Evolutionary conservation across 2,888 invertebrate genomes (phyloP).

Genomic region (Hyles lineata): DNA sequence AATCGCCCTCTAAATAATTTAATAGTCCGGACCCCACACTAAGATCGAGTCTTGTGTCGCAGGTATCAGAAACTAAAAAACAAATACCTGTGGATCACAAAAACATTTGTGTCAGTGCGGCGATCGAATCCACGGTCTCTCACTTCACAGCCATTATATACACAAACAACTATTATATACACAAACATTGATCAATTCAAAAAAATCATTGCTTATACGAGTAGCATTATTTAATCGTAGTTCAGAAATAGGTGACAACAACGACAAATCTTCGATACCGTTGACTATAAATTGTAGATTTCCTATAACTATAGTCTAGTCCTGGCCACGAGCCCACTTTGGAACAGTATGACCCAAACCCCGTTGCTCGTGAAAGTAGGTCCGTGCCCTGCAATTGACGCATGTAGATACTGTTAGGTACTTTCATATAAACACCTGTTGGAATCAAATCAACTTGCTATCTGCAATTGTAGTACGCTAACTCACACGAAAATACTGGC

Average conservation of each 20-base stretch:
- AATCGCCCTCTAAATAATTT: no score
- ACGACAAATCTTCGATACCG: no score
- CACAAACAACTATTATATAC: no score
- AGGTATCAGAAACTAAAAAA: background rate
- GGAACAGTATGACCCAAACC: constrained; percentile 23
- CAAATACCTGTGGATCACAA: background rate
- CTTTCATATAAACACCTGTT: constrained; percentile 12
- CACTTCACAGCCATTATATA: no score
- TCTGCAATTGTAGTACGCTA: no score
- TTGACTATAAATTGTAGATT: background rate
- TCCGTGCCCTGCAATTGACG: constrained; percentile 16
- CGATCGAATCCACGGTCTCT: no score
- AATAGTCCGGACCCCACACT: background rate
- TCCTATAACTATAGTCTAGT: background rate
- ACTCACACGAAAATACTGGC: no score
- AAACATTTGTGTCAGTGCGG: background rate
- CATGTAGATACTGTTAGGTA: constrained; percentile 13
- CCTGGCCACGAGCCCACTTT: background rate
- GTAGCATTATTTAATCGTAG: no score
- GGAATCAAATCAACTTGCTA: background rate
- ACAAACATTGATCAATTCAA: no score
- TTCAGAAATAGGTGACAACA: no score
- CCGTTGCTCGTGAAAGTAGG: constrained; percentile 16
- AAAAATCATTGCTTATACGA: no score
- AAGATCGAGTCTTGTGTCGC: background rate